Evolutionary conservation across 2,797 vertebrate species (phyloP), one percentile per base, ranked within the genome.

Genomic region (Pachyuromys duprasi): DNA sequence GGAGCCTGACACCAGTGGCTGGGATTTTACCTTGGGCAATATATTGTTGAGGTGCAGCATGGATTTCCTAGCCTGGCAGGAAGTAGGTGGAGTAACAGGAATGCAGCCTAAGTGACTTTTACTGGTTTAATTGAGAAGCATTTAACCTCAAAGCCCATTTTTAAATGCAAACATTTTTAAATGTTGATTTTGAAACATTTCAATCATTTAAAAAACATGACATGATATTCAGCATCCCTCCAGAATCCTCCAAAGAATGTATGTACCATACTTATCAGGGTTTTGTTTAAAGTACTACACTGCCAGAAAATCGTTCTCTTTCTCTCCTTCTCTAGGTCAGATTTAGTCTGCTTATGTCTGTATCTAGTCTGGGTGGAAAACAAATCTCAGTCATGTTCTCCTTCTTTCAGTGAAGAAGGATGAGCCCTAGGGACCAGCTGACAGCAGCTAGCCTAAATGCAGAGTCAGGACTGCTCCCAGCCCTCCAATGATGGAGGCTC

Each of bases 281-380:
- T 95, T 95, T 74, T 53, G 45, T 63, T 89, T 26, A 83, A 57
- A 91, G 89, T 36, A 69, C 79, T 39, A 72, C 90, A 45, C 15
- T 36, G 3, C 11, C 36, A 90, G 31, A 76, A 93, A 67, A n/a
- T 70, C 39, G 62, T 24, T 49, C 14, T 31, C 33, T 57, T 31
- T 72, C 14, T 5, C 0, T 0, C 17, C 1, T 0, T 31, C 20
- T 28, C 33, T 22, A 81, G 62, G 45, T 90, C 17, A 31, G 1
- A 63, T 93, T 63, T 76, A 70, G 80, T 93, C 55, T 72, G 17
- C 60, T 92, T n/a, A 69, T 31, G 39, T 91, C 80, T 91, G 0
- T 17, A 2, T 74, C 91, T 55, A 49, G 53, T 11, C 39, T 91
- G 45, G n/a, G 74, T 33, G 62, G 76, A 87, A 91, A 84, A 49